Percentiles rank a stretch among this genome's conserved stretches.
Conservation (phyloP, 2,797 vertebrate species). For the Synanceia verrucosa region DNA sequence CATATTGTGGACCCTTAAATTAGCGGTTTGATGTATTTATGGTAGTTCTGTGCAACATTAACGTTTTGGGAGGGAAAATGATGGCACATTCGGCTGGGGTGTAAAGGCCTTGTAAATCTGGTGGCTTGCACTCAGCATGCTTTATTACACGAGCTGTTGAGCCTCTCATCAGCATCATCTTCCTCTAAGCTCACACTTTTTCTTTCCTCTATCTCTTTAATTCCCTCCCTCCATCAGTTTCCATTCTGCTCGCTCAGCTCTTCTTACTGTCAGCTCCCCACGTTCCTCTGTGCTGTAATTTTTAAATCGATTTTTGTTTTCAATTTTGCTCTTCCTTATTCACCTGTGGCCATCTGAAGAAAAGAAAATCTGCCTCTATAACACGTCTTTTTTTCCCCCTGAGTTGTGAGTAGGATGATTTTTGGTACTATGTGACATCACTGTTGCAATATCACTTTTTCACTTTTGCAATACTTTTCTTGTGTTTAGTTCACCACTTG, state of each 20-base stretch:
- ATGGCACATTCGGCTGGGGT: slow-evolving; percentile 66
- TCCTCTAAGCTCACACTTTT: slow-evolving; percentile 24
- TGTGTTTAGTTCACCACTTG: no score
- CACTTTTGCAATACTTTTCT: no score
- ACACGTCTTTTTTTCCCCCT: neutral
- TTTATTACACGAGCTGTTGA: slow-evolving; percentile 65
- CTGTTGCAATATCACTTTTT: no score
- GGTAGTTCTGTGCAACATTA: slow-evolving; percentile 65
- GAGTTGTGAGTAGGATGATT: neutral
- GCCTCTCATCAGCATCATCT: slow-evolving; percentile 61
- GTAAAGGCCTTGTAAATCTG: slow-evolving; percentile 76
- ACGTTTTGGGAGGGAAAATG: slow-evolving; percentile 74
- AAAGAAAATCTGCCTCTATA: neutral
- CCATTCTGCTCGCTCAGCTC: slow-evolving; percentile 26
- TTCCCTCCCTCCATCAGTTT: slow-evolving; percentile 43
- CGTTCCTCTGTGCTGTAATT: slow-evolving; percentile 1
- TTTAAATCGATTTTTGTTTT: slow-evolving; percentile 19
- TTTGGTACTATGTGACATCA: neutral
- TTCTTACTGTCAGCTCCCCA: slow-evolving; percentile 11
- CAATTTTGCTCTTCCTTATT: neutral
- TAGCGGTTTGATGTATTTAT: slow-evolving; percentile 72
- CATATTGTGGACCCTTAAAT: slow-evolving; percentile 65
- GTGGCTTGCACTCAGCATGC: slow-evolving; percentile 63
- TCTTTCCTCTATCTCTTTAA: slow-evolving; percentile 34
- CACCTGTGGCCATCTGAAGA: neutral